Base-by-base conservation (phyloP, 2,888 invertebrate species). In the Autographa gamma region DNA sequence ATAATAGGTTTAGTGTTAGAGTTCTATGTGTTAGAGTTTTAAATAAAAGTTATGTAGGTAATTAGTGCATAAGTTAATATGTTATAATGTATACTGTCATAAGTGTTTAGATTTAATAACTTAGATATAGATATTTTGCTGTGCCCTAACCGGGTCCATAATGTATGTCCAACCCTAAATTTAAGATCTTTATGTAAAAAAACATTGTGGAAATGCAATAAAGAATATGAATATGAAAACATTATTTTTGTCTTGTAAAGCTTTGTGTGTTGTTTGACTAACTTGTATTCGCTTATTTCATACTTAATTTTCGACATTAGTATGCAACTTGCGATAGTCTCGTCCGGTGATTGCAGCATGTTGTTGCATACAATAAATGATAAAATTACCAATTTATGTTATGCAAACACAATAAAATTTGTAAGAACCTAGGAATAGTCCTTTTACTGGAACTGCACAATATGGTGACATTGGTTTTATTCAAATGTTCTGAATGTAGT, bases 211-310 rank as follows among this genome's bases (percentile, higher is more conserved):
- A n/a, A n/a, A n/a, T n/a, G n/a, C n/a, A n/a, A n/a, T n/a, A n/a
- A n/a, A n/a, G n/a, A n/a, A n/a, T n/a, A n/a, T n/a, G n/a, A n/a
- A n/a, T n/a, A n/a, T n/a, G n/a, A n/a, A n/a, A n/a, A n/a, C 59
- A 19, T 13, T 59, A 59, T 43, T 63, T 56, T 70, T 69, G 58
- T 48, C 18, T 63, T 19, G 16, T 18, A 64, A 43, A 63, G 59
- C 43, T 52, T 48, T 14, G 8, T 48, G 60, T 34, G 34, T 52
- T 52, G 52, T 66, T 60, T 31, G n/a, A 43, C 25, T 43, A 65
- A 59, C 31, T 52, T 66, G 38, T 38, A 41, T 34, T 66, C 43
- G 32, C 48, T 60, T 65, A 60, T 60, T 66, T 38, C 34, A 58
- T 58, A 11, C 25, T 25, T 38, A 58, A 58, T 63, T 66, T 66